Percentiles rank a stretch among this genome's conserved stretches.
These are phyloP conservation scores for Physocephala rufipes DNA, from an alignment of 2,888 invertebrate genomes.

Conservation along the genomic window DNA sequence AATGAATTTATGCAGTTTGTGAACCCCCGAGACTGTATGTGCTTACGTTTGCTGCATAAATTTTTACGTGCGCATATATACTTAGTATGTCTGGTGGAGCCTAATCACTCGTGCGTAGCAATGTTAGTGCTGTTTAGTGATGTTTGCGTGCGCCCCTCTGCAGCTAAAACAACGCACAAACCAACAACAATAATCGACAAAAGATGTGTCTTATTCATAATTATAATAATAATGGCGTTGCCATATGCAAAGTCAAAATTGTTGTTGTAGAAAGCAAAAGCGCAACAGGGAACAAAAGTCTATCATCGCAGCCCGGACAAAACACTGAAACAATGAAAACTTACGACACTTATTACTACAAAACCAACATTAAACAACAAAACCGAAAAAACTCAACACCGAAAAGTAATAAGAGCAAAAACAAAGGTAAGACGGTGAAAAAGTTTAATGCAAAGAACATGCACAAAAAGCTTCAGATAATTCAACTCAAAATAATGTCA, in stretches of 20 bases:
- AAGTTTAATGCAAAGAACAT: background rate
- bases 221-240: background rate
- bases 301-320: background rate
- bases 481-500: too few species aligned
- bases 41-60: too few species aligned
- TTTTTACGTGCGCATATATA: too few species aligned
- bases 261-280: background rate
- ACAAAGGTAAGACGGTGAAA: background rate
- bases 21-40: too few species aligned
- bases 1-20: too few species aligned
- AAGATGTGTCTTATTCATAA: background rate
- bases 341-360: conserved; percentile 1
- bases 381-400: background rate
- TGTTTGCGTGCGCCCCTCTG: too few species aligned
- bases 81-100: too few species aligned
- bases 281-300: background rate
- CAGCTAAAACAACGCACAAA: background rate
- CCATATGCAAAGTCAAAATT: too few species aligned
- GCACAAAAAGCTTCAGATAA: background rate
- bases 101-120: too few species aligned
- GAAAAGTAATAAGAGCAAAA: background rate
- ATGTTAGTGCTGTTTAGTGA: too few species aligned
- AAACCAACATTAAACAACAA: background rate
- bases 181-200: background rate
- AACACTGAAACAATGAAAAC: background rate